Evolutionary conservation across 2,113 vertebrate species (phyloP).

Genomic region (Ictalurus punctatus): DNA sequence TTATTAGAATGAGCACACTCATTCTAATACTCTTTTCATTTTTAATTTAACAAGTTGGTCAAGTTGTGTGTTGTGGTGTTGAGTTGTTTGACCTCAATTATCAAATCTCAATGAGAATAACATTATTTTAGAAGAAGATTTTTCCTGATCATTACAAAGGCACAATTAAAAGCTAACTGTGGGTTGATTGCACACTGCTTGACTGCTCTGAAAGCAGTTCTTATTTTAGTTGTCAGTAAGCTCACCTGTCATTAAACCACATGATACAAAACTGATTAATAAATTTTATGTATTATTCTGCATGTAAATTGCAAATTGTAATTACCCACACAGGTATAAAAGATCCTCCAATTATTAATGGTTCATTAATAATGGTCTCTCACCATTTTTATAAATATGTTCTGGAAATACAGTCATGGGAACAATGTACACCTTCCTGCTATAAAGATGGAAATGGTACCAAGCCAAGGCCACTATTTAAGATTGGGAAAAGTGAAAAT

Average conservation of each 20-base stretch:
- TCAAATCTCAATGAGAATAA: not conserved
- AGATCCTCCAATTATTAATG: constrained; percentile 23
- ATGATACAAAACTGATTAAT: not conserved
- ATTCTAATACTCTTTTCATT: not conserved
- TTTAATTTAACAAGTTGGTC: not conserved
- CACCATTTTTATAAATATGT: too few species aligned
- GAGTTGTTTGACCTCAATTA: not conserved
- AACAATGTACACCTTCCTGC: too few species aligned
- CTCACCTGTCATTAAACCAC: constrained; percentile 16
- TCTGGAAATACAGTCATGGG: too few species aligned
- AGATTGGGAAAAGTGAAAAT: too few species aligned
- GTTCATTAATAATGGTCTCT: not conserved
- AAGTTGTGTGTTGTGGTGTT: not conserved
- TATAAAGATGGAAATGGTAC: too few species aligned
- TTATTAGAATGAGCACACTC: not conserved
- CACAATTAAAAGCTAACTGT: not conserved
- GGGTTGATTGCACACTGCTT: not conserved
- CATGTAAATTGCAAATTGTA: not conserved
- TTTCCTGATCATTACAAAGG: not conserved
- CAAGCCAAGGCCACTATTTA: too few species aligned
- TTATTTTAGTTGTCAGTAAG: not conserved
- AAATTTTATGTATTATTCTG: constrained; percentile 13
- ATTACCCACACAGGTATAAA: constrained; percentile 24
- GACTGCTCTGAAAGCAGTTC: not conserved
- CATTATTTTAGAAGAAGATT: not conserved